phyloP scores from a whole-genome alignment of 2,113 vertebrate genomes.

The Chitala chitala region DNA sequence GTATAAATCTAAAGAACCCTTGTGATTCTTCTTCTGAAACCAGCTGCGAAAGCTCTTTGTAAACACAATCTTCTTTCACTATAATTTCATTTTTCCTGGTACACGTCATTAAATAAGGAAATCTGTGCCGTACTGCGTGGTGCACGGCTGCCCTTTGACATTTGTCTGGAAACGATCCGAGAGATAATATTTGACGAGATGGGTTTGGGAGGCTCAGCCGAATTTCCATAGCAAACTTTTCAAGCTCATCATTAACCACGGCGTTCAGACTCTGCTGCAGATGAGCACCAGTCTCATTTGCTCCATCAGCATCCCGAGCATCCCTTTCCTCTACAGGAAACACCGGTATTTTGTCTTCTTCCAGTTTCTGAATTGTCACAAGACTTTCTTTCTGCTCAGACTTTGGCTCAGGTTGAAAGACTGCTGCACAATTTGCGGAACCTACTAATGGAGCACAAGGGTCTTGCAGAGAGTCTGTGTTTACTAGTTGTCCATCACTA shows the following conservation, averaged over 20 bases:
- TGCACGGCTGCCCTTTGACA: constrained; percentile 72
- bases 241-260: constrained; percentile 54
- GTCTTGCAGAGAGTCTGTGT: constrained; percentile 9
- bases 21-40: constrained; percentile 79
- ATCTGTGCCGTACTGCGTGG: constrained; percentile 72
- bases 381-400: background rate
- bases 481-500: constrained; percentile 44
- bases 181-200: constrained; percentile 54
- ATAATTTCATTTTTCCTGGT: constrained; percentile 74
- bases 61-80: constrained; percentile 76
- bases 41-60: constrained; percentile 72
- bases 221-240: constrained; percentile 62
- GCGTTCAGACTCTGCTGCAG: constrained; percentile 65
- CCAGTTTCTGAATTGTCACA: rapidly evolving
- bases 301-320: too few species aligned
- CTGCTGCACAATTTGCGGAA: background rate
- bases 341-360: background rate
- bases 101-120: constrained; percentile 79
- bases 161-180: constrained; percentile 75
- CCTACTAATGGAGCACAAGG: background rate
- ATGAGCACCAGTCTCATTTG: constrained; percentile 40
- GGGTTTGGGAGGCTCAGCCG: constrained; percentile 40
- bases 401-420: constrained; percentile 24
- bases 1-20: constrained; percentile 84
- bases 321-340: background rate